Base-by-base conservation (phyloP, 2,113 vertebrate species). In the Notiomystis cincta region DNA sequence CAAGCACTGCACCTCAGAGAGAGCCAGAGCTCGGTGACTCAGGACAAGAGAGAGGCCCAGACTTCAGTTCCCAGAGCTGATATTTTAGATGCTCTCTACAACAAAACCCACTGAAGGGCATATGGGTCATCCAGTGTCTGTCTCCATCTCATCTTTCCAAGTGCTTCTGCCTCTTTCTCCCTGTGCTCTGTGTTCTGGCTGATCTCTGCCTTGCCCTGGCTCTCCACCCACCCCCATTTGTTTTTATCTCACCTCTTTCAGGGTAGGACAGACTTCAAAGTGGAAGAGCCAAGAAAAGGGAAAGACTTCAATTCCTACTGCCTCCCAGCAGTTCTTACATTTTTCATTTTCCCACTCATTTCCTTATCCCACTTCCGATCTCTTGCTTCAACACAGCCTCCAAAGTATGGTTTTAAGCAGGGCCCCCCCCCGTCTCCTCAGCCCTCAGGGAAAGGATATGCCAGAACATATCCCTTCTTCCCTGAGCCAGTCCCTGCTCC, bases 311-410 rank as follows among this genome's bases (percentile, higher is more conserved):
- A 65, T 45, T 79, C 70, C 56, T 61, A 24, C 31, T 76, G 81
- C 81, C 87, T 95, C 45, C n/a, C 50, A 91, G 84, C 66, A 91
- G 58, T 33, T 87, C 70, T 61, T 65, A 33, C 23, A 25, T 84
- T 86, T 69, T 88, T 72, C 48, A 82, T 90, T 94, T 91, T 71
- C 82, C 73, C 87, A 89, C 61, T 72, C 84, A 57, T 65, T 95
- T 92, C 66, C 78, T 91, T 95, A 97, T 94, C 81, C 70, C 65
- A 50, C 37, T 78, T 96, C 94, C 28, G 0, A 94, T 82, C 93
- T 93, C 81, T 19, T n/a, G 25, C 77, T 94, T 65, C 87, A 77
- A 65, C 50, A n/a, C 40, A 64, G 72, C 44, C 45, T 82, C 79
- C 58, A n/a, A 92, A 93, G 38, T 13, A 27, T 13, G 2, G 60